Base-by-base conservation (phyloP, 2,797 vertebrate species). In the Rachycentron canadum region DNA sequence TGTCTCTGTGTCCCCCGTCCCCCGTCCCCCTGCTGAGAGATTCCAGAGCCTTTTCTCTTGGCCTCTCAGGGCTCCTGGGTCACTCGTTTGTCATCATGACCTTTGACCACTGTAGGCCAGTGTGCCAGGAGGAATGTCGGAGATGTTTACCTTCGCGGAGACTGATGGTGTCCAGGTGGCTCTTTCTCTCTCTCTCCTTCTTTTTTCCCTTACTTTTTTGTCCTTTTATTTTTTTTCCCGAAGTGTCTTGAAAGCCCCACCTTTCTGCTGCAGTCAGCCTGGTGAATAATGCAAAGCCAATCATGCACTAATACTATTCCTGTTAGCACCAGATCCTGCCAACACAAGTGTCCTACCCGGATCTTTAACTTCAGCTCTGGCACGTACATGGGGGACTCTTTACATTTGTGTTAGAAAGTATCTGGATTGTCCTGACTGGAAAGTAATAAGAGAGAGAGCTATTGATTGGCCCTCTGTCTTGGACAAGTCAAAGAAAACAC, bases 91-190 rank as follows among this genome's bases (percentile, higher is more conserved):
- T 96, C 95, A 96, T 92, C 91, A 93, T 97, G 97, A 99, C 97
- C 97, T 96, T 92, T 96, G 96, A 98, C 96, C 96, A 95, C 94
- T 96, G 95, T 95, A 96, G 97, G 95, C 96, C 96, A 96, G 96
- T 94, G 95, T 96, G 96, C 96, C 87, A 93, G 95, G 93, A 96
- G 96, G 96, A 95, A 97, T 98, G 97, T 97, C 95, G 95, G 94
- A 94, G 95, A 96, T 99, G 97, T 99, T 99, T 99, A 99, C 93
- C 95, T 96, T 96, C 90, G 88, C 91, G 92, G 95, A 98, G 97
- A 97, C 96, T 98, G 97, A 99, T 99, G 95, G 96, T 96, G 93
- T 97, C 97, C 98, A 99, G 97, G 97, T 99, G 97, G 95, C 95
- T 90, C 78, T 79, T 69, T 85, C 76, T 78, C 64, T 83, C 76